A percentile compares a stretch with the other conserved stretches of the same genome.
phyloP scores from a whole-genome alignment of 2,797 vertebrate genomes.

The Artibeus lituratus region DNA sequence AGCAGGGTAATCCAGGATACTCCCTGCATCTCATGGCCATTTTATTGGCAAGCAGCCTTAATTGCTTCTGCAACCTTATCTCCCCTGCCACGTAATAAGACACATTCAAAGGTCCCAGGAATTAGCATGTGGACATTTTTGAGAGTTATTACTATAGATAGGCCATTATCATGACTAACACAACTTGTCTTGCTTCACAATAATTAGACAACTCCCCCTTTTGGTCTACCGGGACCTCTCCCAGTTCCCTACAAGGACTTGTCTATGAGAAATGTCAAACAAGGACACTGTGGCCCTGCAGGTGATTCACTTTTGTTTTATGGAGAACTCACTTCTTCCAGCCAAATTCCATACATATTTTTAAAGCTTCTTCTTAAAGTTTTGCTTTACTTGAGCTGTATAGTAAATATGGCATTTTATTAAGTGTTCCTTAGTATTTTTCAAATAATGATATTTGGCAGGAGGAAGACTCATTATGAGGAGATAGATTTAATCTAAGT shows the following conservation, averaged over 20 bases:
- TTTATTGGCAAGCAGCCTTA: background rate
- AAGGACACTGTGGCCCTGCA: background rate
- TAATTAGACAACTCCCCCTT: background rate
- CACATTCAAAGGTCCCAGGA: background rate
- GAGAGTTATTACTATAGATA: background rate
- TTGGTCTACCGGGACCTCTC: background rate
- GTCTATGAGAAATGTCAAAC: background rate
- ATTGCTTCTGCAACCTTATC: background rate
- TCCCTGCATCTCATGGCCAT: background rate
- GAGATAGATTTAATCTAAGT: background rate
- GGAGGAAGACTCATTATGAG: background rate
- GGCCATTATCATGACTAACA: background rate
- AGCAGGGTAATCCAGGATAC: background rate
- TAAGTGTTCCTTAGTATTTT: background rate
- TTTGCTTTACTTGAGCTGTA: background rate
- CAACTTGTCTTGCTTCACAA: background rate
- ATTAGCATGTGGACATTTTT: background rate
- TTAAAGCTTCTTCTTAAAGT: background rate
- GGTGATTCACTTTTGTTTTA: background rate
- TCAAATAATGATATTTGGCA: background rate
- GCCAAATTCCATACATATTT: background rate
- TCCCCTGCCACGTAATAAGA: background rate
- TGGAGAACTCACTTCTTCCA: conserved; percentile 4
- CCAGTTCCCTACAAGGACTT: background rate
- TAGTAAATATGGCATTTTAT: background rate